Evolutionary conservation across 2,888 invertebrate genomes (phyloP), one percentile per base, ranked within the genome.

Genomic region (Himalopsyche kuldschensis): DNA sequence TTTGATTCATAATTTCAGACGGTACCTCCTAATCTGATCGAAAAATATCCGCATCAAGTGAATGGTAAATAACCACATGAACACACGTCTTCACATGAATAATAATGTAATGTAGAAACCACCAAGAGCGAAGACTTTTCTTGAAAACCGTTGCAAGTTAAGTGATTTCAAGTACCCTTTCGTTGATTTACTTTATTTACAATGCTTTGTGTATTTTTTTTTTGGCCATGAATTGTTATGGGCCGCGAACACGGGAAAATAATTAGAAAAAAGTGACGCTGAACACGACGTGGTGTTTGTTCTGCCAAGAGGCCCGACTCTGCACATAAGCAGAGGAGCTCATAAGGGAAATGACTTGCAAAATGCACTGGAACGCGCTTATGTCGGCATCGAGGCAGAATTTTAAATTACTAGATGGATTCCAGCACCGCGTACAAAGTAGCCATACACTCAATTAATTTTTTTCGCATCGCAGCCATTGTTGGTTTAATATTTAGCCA

Each of bases 321-420:
- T 48, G 82, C 79, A 78, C 79, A 82, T 82, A 55, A 55, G 55
- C 24, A 55, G 55, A 55, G 32, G 78, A 77, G 83, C 41, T 80
- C 85, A 83, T 83, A 83, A 85, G 83, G 85, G 83, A 85, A 85
- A 85, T 85, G 85, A 85, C 85, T 85, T 82, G 85, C 85, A 81
- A 77, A 82, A 81, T 79, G 81, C 31, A 46, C 48, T 82, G 63
- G 55, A 55, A 55, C 55, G 55, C 55, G 55, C 55, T 24, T n/a
- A 55, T 55, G 55, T 55, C 55, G 69, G 81, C 85, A 76, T 32
- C 83, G 82, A 80, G 83, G 48, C 84, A 79, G 76, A 83, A 83
- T 83, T 85, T 79, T 80, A 85, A 85, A 85, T 85, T 85, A 85
- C 82, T 80, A 81, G 85, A 85, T 83, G 83, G 82, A 85, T 83